phyloP scores from a whole-genome alignment of 2,797 vertebrate species.

The Acanthiza pusilla region DNA sequence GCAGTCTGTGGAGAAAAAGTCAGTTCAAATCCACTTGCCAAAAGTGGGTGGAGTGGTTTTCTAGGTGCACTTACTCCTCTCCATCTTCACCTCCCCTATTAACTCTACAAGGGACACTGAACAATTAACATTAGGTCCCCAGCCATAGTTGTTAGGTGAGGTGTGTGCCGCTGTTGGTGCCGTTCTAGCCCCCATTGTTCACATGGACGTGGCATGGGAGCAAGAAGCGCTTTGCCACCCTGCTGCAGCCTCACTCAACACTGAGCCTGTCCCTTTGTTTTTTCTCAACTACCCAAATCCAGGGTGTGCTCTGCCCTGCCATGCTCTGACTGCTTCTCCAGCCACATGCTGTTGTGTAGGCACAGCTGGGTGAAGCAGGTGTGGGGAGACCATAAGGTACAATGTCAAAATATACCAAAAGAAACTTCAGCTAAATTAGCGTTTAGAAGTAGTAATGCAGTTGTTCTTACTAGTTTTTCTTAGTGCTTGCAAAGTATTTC shows the following conservation, averaged over 20 bases:
- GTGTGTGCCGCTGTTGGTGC: neutral
- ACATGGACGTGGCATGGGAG: accelerated
- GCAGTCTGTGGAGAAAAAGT: neutral
- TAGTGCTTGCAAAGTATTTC: neutral
- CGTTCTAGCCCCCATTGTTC: neutral
- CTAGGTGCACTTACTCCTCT: neutral
- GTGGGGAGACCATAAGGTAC: neutral
- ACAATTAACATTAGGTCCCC: neutral
- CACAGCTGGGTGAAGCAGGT: neutral
- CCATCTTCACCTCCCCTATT: neutral
- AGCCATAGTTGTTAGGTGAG: neutral
- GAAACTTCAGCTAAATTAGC: neutral
- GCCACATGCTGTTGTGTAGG: neutral
- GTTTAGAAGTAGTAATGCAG: neutral
- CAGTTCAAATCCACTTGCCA: neutral
- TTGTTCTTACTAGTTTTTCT: neutral
- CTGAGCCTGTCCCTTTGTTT: neutral
- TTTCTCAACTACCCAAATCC: neutral
- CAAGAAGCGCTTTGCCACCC: neutral
- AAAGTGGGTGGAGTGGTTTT: neutral
- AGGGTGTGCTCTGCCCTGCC: accelerated
- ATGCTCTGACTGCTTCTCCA: neutral
- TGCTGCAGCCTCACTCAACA: neutral
- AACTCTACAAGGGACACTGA: neutral
- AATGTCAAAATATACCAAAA: neutral